Base-by-base conservation (phyloP, 2,888 invertebrate species). In the Tortricodes alternella region DNA sequence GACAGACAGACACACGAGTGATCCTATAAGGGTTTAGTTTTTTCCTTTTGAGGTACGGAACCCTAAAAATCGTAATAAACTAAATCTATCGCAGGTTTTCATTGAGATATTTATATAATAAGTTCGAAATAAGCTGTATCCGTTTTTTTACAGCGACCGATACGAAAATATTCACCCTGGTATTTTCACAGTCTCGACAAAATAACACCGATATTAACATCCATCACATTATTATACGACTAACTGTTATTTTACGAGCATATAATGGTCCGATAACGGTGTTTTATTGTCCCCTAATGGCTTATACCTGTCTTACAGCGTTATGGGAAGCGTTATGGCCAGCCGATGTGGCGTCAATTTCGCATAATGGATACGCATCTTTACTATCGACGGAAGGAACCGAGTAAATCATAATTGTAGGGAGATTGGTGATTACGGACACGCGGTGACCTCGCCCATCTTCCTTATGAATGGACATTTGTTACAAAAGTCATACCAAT, bases 191-290 rank as follows among this genome's bases (percentile, higher is more conserved):
- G 37, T 56, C 55, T 49, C 43, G 16, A 11, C 41, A 64, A 79
- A 81, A 87, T 83, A 89, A 89, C 85, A 88, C 66, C 67, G 78
- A 76, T 83, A 87, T 89, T 84, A 89, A 80, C 85, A 83, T 89
- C 84, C 72, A 89, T 89, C 88, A 88, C 76, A 80, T 82, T 85
- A 85, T 83, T 83, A 82, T 83, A 87, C 86, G 84, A 87, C 84
- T 89, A 89, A 90, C 88, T 85, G 89, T 89, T 89, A 90, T 89
- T 90, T 90, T 89, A 90, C 79, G 89, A 88, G 83, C 82, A 71
- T 79, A 82, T 89, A 89, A 90, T 88, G 89, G 87, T 73, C 76
- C 84, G 89, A 89, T 90, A 90, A 86, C 81, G 81, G 83, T 81
- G 78, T 89, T 89, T 89, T 90, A 89, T 89, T 89, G 85, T 83